phyloP scores from a whole-genome alignment of 2,797 vertebrate genomes.

The Darevskia nairensis region DNA sequence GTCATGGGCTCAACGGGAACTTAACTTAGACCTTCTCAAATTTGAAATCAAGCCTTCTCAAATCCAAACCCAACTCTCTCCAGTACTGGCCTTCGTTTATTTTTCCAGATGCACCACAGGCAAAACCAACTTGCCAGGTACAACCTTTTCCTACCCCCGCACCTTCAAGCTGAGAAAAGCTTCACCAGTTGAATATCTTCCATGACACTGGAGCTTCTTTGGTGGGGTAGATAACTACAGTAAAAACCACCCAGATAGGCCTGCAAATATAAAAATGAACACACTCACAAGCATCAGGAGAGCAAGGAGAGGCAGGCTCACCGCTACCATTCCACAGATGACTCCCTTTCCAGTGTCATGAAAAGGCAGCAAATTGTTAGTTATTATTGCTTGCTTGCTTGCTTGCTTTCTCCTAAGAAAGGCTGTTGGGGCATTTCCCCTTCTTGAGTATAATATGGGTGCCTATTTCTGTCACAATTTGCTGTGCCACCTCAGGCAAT shows the following conservation, averaged over 20 bases:
- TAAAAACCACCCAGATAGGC: not conserved
- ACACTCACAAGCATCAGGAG: not conserved
- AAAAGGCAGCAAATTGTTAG: too few species aligned
- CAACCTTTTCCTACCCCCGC: not conserved
- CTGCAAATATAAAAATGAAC: not conserved
- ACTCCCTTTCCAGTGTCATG: too few species aligned
- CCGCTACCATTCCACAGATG: too few species aligned
- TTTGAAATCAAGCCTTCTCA: not conserved
- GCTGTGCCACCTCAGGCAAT: too few species aligned
- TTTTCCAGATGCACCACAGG: not conserved
- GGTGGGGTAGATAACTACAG: too few species aligned
- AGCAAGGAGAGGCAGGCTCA: not conserved
- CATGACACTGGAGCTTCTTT: not conserved
- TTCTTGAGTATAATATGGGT: too few species aligned
- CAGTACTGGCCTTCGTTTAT: not conserved
- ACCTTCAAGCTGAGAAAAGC: not conserved
- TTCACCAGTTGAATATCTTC: not conserved
- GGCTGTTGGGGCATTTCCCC: too few species aligned
- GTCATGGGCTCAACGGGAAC: not conserved
- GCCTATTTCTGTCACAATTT: too few species aligned
- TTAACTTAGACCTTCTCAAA: not conserved
- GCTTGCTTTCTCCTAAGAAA: too few species aligned
- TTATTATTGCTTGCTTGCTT: too few species aligned
- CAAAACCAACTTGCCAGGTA: not conserved
- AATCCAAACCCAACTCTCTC: not conserved